Percentiles rank a stretch among this genome's conserved stretches.
Conservation (phyloP, 1,140 invertebrate species). For the Asobara japonica region DNA sequence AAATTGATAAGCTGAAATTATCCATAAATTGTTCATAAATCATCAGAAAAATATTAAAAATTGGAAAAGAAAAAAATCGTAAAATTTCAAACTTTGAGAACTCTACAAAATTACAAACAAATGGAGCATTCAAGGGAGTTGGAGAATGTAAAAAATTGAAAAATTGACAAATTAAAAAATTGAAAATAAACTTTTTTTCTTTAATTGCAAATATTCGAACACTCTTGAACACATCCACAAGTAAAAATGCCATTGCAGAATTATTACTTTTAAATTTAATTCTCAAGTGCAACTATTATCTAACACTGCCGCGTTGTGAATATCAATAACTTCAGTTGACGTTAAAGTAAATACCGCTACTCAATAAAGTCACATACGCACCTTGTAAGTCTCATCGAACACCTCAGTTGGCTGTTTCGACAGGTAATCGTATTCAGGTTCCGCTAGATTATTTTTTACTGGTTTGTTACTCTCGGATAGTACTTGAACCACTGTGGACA, state of each 20-base stretch:
- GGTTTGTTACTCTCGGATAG: constrained; percentile 53
- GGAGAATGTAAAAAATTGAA: too few species aligned
- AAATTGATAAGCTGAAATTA: constrained; percentile 62
- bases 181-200: too few species aligned
- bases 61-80: too few species aligned
- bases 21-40: neutral
- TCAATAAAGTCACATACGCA: constrained; percentile 48
- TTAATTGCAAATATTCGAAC: too few species aligned
- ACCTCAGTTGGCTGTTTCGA: constrained; percentile 84
- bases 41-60: neutral
- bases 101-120: too few species aligned
- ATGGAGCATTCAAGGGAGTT: too few species aligned
- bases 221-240: too few species aligned
- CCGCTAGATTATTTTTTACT: constrained; percentile 77
- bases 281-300: too few species aligned
- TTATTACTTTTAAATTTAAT: neutral
- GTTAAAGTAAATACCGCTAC: neutral
- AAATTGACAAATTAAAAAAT: too few species aligned
- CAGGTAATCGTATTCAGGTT: constrained; percentile 84
- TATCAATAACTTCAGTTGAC: neutral
- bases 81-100: neutral
- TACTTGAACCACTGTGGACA: constrained; percentile 53
- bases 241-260: too few species aligned
- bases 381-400: constrained; percentile 79
- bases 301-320: neutral